These are phyloP conservation scores for Solenopsis invicta DNA, from an alignment of 1,140 invertebrate species.

Conservation along the genomic window DNA sequence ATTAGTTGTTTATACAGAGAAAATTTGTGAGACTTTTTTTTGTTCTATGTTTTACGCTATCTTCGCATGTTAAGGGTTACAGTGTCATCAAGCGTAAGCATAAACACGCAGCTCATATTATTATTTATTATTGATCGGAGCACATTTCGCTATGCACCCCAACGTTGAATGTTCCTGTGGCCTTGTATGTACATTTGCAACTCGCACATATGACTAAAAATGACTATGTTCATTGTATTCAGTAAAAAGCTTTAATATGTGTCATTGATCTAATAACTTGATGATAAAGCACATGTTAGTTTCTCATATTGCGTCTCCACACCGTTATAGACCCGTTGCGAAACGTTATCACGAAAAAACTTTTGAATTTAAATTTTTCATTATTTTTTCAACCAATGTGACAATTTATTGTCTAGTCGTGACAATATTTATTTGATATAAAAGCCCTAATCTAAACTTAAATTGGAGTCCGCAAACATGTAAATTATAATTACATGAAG, in stretches of 20 bases:
- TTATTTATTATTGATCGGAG: slow-evolving; percentile 24
- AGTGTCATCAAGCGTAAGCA: not conserved
- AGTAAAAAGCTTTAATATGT: not conserved
- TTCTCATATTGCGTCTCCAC: not conserved
- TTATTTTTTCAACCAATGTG: too few relatives aligned
- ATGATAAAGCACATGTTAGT: slow-evolving; percentile 23
- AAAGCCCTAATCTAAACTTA: too few relatives aligned
- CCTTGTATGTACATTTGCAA: not conserved
- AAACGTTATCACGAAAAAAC: not conserved
- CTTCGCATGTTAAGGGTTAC: slow-evolving; percentile 16
- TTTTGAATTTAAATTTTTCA: not conserved
- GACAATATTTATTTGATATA: too few relatives aligned
- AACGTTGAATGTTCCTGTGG: not conserved
- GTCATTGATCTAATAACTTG: slow-evolving; percentile 20
- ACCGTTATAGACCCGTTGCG: not conserved
- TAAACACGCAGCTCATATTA: not conserved
- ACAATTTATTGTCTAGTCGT: too few relatives aligned
- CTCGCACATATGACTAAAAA: not conserved
- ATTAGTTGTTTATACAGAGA: slow-evolving; percentile 11
- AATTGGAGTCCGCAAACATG: too few relatives aligned
- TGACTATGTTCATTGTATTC: not conserved
- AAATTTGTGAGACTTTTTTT: slow-evolving; percentile 30
- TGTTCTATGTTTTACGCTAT: slow-evolving; percentile 18
- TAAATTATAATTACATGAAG: too few relatives aligned
- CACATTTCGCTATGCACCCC: slow-evolving; percentile 14